A percentile compares a stretch with the other conserved stretches of the same genome.
These are phyloP conservation scores for Stenichneumon culpator DNA, from an alignment of 2,888 invertebrate species.

Conservation along the genomic window DNA sequence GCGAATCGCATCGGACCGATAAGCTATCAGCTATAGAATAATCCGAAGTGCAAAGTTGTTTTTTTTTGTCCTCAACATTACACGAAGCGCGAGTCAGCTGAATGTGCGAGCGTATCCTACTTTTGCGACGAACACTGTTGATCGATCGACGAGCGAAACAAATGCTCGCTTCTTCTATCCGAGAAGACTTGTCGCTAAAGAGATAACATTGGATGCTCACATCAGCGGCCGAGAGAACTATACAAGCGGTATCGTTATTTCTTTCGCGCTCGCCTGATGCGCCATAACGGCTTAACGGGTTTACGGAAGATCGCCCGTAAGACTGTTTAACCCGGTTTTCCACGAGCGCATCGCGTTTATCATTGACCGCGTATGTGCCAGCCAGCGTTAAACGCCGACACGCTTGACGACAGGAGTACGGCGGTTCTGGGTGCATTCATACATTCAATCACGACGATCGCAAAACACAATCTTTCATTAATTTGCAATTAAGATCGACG, in stretches of 20 bases:
- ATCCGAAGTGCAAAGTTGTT: not conserved
- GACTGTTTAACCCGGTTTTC: slow-evolving; percentile 74
- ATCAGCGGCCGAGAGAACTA: not conserved
- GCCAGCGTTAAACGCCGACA: slow-evolving; percentile 24
- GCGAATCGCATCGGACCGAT: not conserved
- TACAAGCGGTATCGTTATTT: slow-evolving; percentile 16
- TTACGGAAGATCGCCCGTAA: slow-evolving; percentile 74
- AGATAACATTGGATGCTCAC: not conserved
- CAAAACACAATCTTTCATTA: not conserved
- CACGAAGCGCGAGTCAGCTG: not conserved
- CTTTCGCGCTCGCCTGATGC: slow-evolving; percentile 54
- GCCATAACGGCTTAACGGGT: slow-evolving; percentile 74
- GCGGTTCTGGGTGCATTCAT: not conserved
- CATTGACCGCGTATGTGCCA: slow-evolving; percentile 32
- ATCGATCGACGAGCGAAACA: not conserved
- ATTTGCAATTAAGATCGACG: not conserved
- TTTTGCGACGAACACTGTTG: not conserved
- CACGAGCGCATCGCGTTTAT: slow-evolving; percentile 59
- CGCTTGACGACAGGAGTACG: slow-evolving; percentile 8
- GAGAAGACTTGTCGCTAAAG: not conserved
- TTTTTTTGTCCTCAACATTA: not conserved
- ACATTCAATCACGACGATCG: not conserved
- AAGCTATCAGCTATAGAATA: not conserved
- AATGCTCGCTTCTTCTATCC: not conserved
- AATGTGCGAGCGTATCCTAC: not conserved